Evolutionary conservation across 2,113 vertebrate genomes (phyloP).

Genomic region (Gadus chalcogrammus): DNA sequence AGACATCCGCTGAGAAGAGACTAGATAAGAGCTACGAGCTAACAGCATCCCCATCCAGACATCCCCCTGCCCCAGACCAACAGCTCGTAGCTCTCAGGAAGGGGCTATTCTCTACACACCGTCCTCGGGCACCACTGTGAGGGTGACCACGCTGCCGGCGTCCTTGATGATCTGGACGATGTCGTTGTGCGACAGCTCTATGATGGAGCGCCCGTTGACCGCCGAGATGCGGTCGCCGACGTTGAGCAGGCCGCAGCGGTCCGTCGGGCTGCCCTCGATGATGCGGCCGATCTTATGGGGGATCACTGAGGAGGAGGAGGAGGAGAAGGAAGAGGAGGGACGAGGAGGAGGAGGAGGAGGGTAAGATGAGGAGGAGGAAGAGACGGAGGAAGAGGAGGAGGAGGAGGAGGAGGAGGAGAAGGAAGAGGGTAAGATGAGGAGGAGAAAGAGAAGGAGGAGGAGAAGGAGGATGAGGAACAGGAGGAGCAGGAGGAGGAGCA

Average conservation of each 20-base stretch:
- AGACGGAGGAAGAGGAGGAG: neutral
- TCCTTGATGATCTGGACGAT: conserved; percentile 98
- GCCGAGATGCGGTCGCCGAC: conserved; percentile 95
- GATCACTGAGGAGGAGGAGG: conserved; percentile 76
- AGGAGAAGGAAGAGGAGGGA: conserved; percentile 1
- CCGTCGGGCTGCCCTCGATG: conserved; percentile 93
- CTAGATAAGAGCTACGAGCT: too few species aligned
- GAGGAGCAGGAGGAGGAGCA: too few species aligned
- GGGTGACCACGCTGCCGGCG: conserved; percentile 85
- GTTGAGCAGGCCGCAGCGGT: conserved; percentile 90
- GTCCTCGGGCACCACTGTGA: conserved; percentile 91
- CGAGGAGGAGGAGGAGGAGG: too few species aligned
- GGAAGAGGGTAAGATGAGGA: too few species aligned
- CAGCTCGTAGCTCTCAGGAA: too few species aligned
- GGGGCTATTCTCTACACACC: conserved; percentile 65
- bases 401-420: too few species aligned
- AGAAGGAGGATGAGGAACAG: neutral
- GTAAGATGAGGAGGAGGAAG: neutral
- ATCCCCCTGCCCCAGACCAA: too few species aligned
- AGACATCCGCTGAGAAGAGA: too few species aligned
- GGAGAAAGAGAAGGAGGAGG: neutral
- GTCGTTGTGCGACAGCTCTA: conserved; percentile 90
- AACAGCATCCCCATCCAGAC: too few species aligned
- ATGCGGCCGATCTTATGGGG: conserved; percentile 98
- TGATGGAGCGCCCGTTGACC: conserved; percentile 89